phyloP scores from a whole-genome alignment of 2,113 vertebrate genomes.

The Muntiacus reevesi region DNA sequence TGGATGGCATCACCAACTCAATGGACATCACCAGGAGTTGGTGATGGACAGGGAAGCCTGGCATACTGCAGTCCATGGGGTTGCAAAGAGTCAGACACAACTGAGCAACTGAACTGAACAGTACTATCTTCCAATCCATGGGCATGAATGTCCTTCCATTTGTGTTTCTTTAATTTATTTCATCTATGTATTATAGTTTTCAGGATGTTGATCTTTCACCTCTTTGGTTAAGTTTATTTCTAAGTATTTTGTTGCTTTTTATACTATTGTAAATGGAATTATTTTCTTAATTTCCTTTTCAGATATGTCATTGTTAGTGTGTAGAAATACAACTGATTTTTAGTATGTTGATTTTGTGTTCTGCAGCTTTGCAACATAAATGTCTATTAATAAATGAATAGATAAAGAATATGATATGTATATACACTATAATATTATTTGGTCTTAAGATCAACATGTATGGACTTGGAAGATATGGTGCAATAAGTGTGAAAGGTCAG shows the following conservation, averaged over 20 bases:
- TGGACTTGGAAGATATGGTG: not conserved
- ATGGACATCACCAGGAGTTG: not conserved
- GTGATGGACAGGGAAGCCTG: not conserved
- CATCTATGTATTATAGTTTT: not conserved
- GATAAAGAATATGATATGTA: not conserved
- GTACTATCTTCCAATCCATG: not conserved
- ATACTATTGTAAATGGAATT: not conserved
- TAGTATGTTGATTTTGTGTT: not conserved
- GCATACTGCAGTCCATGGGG: not conserved
- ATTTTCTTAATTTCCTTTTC: not conserved
- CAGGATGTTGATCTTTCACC: not conserved
- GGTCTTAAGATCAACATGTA: not conserved
- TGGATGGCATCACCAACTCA: not conserved
- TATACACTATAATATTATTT: not conserved
- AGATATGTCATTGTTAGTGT: not conserved
- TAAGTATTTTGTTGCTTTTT: not conserved
- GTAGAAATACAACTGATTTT: not conserved
- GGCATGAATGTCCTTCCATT: not conserved
- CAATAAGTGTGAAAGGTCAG: not conserved
- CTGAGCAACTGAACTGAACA: not conserved
- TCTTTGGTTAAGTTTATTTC: not conserved
- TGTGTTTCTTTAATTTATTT: not conserved
- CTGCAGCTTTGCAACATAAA: not conserved
- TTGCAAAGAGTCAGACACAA: not conserved
- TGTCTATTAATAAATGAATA: not conserved